Evolutionary conservation across 2,888 invertebrate species (phyloP), one percentile per base, ranked within the genome.

Genomic region (Cephus sareptanus): DNA sequence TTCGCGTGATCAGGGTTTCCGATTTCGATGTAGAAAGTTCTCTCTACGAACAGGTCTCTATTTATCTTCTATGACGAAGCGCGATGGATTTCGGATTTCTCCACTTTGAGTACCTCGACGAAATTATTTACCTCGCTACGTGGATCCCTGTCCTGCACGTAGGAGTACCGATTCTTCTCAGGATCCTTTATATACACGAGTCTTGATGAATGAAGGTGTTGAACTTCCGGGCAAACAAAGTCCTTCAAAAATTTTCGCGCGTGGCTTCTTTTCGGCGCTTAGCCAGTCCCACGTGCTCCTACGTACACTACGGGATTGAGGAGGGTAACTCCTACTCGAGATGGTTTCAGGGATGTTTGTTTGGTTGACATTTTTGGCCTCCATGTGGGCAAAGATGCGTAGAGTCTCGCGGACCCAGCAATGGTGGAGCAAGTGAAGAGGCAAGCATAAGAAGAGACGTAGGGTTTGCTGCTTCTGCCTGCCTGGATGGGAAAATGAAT

Each of bases 1-100:
- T 88, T 87, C 85, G 87, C 88, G 88, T 87, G 88, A 88, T 83
- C 83, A 75, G 75, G 79, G 71, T 69, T 71, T 69, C 73, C 76
- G 73, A 76, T 34, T 69, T 56, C 56, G 56, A 56, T 23, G 56
- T 56, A 56, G 56, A 56, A 56, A 9, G 23, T 23, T 23, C 56
- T 56, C 2, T 23, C 56, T 23, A 23, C 0, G 9, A 56, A 0
- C 23, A 56, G 56, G 56, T 9, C 9, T 56, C 56, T 23, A 56
- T 23, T 56, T 23, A 56, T 56, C 23, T 56, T 23, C 23, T 23
- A 56, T 23, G 23, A 56, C 23, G 1, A 56, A 9, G 56, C 2
- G 56, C 6, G 23, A 56, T 56, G 9, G 9, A 56, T 1, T 56
- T 23, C 2, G 56, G 9, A 56, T 23, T 56, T 6, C 56, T 56